A percentile compares a stretch with the other conserved stretches of the same genome.
Evolutionary conservation across 2,888 invertebrate genomes (phyloP).

Genomic region (Deilephila porcellus): DNA sequence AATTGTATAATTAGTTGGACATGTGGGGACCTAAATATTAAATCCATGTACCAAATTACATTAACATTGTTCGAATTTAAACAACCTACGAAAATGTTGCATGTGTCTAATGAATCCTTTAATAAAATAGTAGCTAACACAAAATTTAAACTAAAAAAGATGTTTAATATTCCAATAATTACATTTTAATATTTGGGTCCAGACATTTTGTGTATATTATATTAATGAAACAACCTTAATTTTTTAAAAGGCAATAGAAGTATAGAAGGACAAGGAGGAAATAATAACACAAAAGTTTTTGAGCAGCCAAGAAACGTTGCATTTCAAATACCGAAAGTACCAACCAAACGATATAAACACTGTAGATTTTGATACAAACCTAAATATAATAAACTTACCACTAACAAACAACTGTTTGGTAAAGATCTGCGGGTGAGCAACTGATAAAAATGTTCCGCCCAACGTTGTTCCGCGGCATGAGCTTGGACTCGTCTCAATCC

Average conservation of each 20-base stretch:
- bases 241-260: neutral
- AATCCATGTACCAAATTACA: neutral
- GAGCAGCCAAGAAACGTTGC: neutral
- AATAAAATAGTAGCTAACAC: neutral
- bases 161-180: neutral
- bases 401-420: slow-evolving; percentile 24
- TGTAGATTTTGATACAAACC: slow-evolving; percentile 20
- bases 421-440: slow-evolving; percentile 31
- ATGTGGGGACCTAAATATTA: neutral
- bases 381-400: slow-evolving; percentile 18
- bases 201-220: neutral
- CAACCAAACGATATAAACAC: too few relatives aligned
- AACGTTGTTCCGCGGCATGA: slow-evolving; percentile 67
- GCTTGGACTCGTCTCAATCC: slow-evolving; percentile 69
- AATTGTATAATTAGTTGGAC: neutral
- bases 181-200: neutral
- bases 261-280: neutral
- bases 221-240: neutral
- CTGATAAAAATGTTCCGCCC: slow-evolving; percentile 69
- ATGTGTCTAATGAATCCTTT: neutral
- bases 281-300: neutral
- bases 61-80: neutral
- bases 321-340: too few relatives aligned
- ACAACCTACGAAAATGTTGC: neutral
- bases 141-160: neutral